Percentiles rank a stretch among this genome's conserved stretches.
Conservation (phyloP, 2,797 vertebrate species). For the Diglossa cyanea region DNA sequence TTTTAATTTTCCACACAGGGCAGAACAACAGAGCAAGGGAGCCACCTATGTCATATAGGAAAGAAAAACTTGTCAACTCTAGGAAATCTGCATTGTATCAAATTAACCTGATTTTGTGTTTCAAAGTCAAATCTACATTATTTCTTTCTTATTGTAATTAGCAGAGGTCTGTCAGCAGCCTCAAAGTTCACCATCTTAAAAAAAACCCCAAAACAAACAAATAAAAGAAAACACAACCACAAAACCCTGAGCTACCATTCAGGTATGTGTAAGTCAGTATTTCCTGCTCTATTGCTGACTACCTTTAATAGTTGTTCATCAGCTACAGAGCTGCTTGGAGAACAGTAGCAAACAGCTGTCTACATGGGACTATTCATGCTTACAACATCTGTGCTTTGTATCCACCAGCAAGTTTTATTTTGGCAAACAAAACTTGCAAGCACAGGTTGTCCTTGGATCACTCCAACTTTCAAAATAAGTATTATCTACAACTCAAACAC, state of each 20-base stretch:
- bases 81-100: background rate
- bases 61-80: background rate
- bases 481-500: constrained; percentile 5
- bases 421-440: background rate
- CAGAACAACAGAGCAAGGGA: background rate
- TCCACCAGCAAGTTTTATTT: background rate
- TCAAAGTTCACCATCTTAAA: background rate
- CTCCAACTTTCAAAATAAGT: constrained; percentile 24
- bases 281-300: background rate
- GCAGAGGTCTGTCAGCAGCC: background rate
- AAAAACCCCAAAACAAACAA: background rate
- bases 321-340: background rate
- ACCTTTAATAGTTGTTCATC: background rate
- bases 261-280: background rate
- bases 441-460: background rate
- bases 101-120: background rate
- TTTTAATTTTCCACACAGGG: background rate
- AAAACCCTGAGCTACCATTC: background rate
- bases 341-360: background rate
- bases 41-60: background rate
- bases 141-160: background rate
- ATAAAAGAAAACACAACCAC: background rate
- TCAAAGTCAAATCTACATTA: background rate
- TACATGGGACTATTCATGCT: background rate
- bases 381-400: background rate